A percentile compares a stretch with the other conserved stretches of the same genome.
These are phyloP conservation scores for Caenorhabditis sulstoni DNA, from an alignment of 2,888 invertebrate genomes.

Conservation along the genomic window DNA sequence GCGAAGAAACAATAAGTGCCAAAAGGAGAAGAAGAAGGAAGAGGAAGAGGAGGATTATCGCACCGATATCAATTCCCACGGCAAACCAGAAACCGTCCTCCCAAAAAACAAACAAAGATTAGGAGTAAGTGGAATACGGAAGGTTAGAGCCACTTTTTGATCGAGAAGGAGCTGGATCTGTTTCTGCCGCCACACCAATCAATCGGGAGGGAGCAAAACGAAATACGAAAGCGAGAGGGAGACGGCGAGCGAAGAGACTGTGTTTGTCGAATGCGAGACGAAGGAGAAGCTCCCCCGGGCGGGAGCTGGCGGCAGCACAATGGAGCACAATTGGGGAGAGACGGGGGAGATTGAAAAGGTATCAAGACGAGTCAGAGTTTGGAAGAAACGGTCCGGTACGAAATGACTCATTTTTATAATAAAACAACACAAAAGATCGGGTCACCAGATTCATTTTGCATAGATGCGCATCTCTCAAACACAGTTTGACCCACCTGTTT, in stretches of 20 bases:
- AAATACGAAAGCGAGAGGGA: not conserved
- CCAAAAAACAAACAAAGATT: conserved; percentile 38
- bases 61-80: conserved; percentile 30
- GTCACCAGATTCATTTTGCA: not conserved
- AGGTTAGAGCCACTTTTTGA: conserved; percentile 50
- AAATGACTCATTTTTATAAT: too few relatives aligned
- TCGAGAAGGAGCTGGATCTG: conserved; percentile 29
- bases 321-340: too few relatives aligned
- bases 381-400: too few relatives aligned
- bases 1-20: too few relatives aligned
- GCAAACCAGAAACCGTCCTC: conserved; percentile 25
- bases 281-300: not conserved
- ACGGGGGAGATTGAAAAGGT: too few relatives aligned
- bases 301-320: conserved; percentile 2
- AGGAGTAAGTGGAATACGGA: conserved; percentile 28
- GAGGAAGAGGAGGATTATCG: too few relatives aligned
- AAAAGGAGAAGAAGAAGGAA: too few relatives aligned
- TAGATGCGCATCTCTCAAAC: not conserved
- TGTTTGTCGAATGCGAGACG: not conserved
- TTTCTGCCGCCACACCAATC: conserved; percentile 25
- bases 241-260: conserved; percentile 3
- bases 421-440: not conserved
- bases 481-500: conserved; percentile 38
- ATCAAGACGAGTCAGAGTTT: too few relatives aligned
- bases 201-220: conserved; percentile 3